Percentiles rank a stretch among this genome's conserved stretches.
phyloP scores from a whole-genome alignment of 2,797 vertebrate species.

The Falco columbarius region DNA sequence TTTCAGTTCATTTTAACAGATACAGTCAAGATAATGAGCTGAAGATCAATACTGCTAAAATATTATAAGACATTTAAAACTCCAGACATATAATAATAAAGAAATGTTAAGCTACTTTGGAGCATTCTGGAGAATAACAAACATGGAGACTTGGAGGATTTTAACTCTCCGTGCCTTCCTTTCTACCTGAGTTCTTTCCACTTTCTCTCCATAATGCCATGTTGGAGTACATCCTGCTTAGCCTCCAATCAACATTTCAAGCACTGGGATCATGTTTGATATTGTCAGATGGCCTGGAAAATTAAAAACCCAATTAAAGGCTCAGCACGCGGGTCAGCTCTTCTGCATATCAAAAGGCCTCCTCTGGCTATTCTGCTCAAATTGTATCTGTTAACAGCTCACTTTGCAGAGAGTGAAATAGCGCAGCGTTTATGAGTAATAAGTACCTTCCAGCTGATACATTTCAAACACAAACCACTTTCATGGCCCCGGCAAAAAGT shows the following conservation, averaged over 20 bases:
- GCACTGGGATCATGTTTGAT: slow-evolving; percentile 99
- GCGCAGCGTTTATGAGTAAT: slow-evolving; percentile 96
- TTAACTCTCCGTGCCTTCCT: slow-evolving; percentile 67
- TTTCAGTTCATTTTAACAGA: slow-evolving; percentile 58
- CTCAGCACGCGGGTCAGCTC: slow-evolving; percentile 97
- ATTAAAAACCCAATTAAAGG: slow-evolving; percentile 99
- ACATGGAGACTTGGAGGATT: slow-evolving; percentile 45
- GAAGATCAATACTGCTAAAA: slow-evolving; percentile 49
- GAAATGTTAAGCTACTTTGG: slow-evolving; percentile 49
- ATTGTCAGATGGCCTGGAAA: slow-evolving; percentile 99
- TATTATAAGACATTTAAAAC: slow-evolving; percentile 49
- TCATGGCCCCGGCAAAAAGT: slow-evolving; percentile 87
- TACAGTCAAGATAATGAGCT: slow-evolving; percentile 41
- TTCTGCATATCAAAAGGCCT: slow-evolving; percentile 99
- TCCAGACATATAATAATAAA: slow-evolving; percentile 51
- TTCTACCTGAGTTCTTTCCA: slow-evolving; percentile 77
- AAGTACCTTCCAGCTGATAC: slow-evolving; percentile 94
- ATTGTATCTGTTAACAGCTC: slow-evolving; percentile 99
- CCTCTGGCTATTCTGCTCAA: slow-evolving; percentile 97
- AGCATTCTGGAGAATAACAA: slow-evolving; percentile 36
- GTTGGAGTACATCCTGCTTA: slow-evolving; percentile 89
- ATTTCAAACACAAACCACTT: slow-evolving; percentile 94
- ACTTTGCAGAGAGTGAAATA: slow-evolving; percentile 97
- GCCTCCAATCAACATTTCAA: slow-evolving; percentile 92
- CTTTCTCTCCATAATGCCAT: slow-evolving; percentile 81